phyloP scores from a whole-genome alignment of 2,113 vertebrate genomes.

The Carassius auratus region DNA sequence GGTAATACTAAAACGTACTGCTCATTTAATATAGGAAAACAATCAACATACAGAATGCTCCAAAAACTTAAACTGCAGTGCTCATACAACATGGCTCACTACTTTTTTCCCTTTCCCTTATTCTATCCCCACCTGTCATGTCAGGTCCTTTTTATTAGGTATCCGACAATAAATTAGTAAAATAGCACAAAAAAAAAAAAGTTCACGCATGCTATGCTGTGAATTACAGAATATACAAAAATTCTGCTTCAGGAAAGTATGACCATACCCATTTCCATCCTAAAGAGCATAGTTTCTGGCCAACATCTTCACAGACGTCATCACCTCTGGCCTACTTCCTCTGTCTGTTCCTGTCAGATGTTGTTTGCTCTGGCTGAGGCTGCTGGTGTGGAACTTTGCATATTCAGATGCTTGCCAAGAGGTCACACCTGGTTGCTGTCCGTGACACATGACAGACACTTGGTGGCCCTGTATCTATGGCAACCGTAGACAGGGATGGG shows the following conservation, averaged over 20 bases:
- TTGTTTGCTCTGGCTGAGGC: background rate
- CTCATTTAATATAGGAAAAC: no score
- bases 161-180: no score
- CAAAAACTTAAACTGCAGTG: no score
- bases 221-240: no score
- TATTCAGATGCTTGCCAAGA: constrained; percentile 30
- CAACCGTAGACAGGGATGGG: constrained; percentile 27
- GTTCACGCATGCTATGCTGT: no score
- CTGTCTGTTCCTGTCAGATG: constrained; percentile 37
- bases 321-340: constrained; percentile 25
- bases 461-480: constrained; percentile 45
- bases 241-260: no score
- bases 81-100: background rate
- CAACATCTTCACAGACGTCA: constrained; percentile 15
- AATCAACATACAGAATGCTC: no score
- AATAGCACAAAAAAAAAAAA: no score
- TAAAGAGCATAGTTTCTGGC: background rate
- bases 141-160: no score
- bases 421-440: constrained; percentile 51
- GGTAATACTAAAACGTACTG: no score
- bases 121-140: no score
- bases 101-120: no score
- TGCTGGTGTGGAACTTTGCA: constrained; percentile 43
- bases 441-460: constrained; percentile 53
- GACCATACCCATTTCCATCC: background rate